Base-by-base conservation (phyloP, 2,113 vertebrate genomes). In the Malurus alboscapulatus region DNA sequence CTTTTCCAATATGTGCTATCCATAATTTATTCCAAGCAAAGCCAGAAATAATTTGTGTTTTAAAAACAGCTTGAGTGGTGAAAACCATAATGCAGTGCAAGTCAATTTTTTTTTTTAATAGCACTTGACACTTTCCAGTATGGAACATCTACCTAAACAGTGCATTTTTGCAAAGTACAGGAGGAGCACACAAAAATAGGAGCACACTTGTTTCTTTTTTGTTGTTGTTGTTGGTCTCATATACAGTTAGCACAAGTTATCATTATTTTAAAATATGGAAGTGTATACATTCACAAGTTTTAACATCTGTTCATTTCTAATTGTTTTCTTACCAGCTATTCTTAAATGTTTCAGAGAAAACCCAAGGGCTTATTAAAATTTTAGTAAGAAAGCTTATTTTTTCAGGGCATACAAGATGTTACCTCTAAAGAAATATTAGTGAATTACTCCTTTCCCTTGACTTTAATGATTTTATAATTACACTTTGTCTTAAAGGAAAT, bases 251-350 rank as follows among this genome's bases (percentile, higher is more conserved):
- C 63, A 42, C 27, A 73, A 79, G 34, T 77, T 63, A 40, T 12
- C 78, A 69, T 80, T 87, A 48, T 76, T 86, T 93, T 84, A 76
- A 91, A 93, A 76, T 94, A 96, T 93, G 85, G 74, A 57, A 87
- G 57, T 74, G 42, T 82, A 83, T 87, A 68, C 94, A 95, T 97
- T 97, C 87, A 94, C 92, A 54, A 62, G 50, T 95, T 97, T 96
- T 93, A 97, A 92, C 92, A 96, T 95, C 95, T 97, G 93, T 92
- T 97, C 89, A 72, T 81, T 90, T 93, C 71, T 95, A 85, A 47
- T 94, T 96, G 62, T 88, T 93, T 97, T 95, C 75, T 93, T 95
- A 91, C 66, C 24, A 92, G 67, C 84, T 94, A 87, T 66, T 94
- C 78, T 90, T 94, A 87, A 92, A 82, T 85, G 91, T 91, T 95